Evolutionary conservation across 2,888 invertebrate genomes (phyloP).

Genomic region (Selenia dentaria): DNA sequence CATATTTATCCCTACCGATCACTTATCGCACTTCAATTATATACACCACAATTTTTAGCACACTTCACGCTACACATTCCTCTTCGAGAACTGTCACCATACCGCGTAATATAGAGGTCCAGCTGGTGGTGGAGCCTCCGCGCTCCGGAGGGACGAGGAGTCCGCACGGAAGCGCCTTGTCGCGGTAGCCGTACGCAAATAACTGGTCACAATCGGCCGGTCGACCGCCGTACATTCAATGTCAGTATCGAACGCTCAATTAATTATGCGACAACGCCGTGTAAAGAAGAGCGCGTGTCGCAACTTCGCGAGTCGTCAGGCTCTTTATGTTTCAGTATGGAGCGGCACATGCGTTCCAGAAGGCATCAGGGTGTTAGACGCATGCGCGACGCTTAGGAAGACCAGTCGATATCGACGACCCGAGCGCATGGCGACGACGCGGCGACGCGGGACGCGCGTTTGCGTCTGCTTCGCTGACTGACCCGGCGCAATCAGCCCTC

Average conservation of each 20-base stretch:
- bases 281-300: conserved; percentile 70
- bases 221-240: conserved; percentile 72
- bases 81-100: conserved; percentile 53
- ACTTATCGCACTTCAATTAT: conserved; percentile 25
- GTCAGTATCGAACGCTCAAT: conserved; percentile 81
- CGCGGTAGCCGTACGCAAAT: conserved; percentile 68
- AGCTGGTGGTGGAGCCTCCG: conserved; percentile 47
- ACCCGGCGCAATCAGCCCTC: conserved; percentile 42
- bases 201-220: conserved; percentile 70
- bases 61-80: conserved; percentile 44
- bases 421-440: conserved; percentile 53
- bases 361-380: conserved; percentile 43
- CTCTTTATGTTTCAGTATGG: conserved; percentile 46
- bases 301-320: conserved; percentile 50
- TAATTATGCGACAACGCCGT: conserved; percentile 75
- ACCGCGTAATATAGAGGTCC: conserved; percentile 38
- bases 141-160: conserved; percentile 32
- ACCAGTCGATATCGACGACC: conserved; percentile 53
- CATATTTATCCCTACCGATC: conserved; percentile 56
- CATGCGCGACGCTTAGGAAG: conserved; percentile 55
- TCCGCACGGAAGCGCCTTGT: conserved; percentile 54
- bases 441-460: too few species aligned
- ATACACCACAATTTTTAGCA: conserved; percentile 15
- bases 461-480: conserved; percentile 44
- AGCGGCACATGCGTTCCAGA: conserved; percentile 62